phyloP scores from a whole-genome alignment of 2,797 vertebrate species.

The Chaetophractus vellerosus region DNA sequence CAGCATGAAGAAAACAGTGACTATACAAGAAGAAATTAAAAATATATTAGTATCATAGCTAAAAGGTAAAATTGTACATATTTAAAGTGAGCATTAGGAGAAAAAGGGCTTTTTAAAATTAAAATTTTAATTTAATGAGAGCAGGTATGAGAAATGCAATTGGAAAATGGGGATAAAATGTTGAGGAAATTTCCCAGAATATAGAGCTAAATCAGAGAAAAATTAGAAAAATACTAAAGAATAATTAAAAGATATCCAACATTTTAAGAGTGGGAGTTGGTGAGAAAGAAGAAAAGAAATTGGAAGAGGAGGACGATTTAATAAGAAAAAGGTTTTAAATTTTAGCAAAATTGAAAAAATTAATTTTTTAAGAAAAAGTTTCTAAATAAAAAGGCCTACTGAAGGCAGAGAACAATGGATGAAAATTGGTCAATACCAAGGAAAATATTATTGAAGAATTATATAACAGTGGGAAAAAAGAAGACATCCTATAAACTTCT shows the following conservation, averaged over 20 bases:
- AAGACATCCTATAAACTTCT: not conserved
- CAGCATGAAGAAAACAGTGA: not conserved
- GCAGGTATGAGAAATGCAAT: not conserved
- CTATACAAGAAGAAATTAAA: not conserved
- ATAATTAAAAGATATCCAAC: not conserved
- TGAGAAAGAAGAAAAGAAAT: not conserved
- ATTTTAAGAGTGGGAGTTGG: not conserved
- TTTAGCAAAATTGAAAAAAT: not conserved
- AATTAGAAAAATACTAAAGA: not conserved
- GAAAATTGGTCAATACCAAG: not conserved
- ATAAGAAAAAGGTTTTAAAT: not conserved
- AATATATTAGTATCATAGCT: not conserved
- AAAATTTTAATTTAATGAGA: not conserved
- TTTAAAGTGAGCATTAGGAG: not conserved
- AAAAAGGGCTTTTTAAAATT: not conserved
- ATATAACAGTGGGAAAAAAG: not conserved
- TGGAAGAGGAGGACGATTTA: not conserved
- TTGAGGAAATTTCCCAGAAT: not conserved
- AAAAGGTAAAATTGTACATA: not conserved
- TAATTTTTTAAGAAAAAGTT: not conserved
- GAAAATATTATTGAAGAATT: constrained; percentile 33
- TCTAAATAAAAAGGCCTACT: not conserved
- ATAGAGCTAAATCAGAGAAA: not conserved
- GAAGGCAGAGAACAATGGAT: not conserved
- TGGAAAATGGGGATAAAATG: not conserved